Base-by-base conservation (phyloP, 2,888 invertebrate genomes). In the Diploptera punctata region DNA sequence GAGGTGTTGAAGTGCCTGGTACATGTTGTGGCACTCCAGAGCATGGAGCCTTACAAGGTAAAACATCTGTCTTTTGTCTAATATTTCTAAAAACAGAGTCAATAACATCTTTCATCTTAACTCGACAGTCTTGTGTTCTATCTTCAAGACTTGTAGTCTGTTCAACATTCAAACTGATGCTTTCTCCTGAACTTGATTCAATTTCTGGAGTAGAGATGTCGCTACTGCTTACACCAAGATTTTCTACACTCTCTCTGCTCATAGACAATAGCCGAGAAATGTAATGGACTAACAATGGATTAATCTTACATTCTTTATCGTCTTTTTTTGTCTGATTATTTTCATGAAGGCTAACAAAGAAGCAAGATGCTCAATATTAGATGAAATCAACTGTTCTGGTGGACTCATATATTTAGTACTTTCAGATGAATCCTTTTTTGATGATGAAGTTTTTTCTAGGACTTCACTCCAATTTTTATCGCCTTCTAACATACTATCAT, bases 251-350 rank as follows among this genome's bases (percentile, higher is more conserved):
- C 10, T 77, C 79, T 33, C 83, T 82, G 0, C 86, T 85, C 87
- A 88, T 86, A n/a, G 80, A 80, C 21, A 88, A 77, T 47, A 88
- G 78, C 75, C 85, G 83, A 69, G 84, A 82, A 2, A 88, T 83
- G 76, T 86, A 86, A 9, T 81, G 81, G 3, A 82, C 78, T 49
- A 87, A 77, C 13, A 79, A 73, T 1, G 84, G 83, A 79, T 85
- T 29, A 57, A n/a, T 29, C 29, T 81, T 5, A 82, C 54, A 9
- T 44, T n/a, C 19, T 7, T n/a, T 10, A 10, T 16, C 1, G 5
- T 1, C 10, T 5, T 16, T 7, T 29, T 26, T 57, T 2, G 24
- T n/a, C 5, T 57, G 0, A 29, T n/a, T 29, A 0, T 57, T 9
- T n/a, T n/a, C 18, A 47, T 3, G 10, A 18, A 4, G 24, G 26